Evolutionary conservation across 1,140 invertebrate genomes (phyloP).

Genomic region (Colletes gigas): DNA sequence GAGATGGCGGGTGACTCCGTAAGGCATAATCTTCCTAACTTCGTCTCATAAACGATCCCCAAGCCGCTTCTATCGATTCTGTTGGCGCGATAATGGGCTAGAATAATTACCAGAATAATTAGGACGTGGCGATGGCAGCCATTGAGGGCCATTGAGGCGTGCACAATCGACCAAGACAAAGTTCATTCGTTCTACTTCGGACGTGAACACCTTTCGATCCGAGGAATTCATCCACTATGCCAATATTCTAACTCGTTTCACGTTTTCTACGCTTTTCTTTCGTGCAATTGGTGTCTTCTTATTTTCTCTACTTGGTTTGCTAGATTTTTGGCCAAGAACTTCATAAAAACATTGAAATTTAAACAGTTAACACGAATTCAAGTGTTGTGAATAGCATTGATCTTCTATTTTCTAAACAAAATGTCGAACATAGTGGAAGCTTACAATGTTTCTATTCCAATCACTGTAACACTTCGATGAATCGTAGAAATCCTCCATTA

Average conservation of each 20-base stretch:
- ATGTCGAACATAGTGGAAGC: too few relatives aligned
- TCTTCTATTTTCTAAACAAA: too few relatives aligned
- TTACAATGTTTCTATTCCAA: too few relatives aligned
- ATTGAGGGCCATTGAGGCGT: conserved; percentile 61
- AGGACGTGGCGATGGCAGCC: conserved; percentile 62
- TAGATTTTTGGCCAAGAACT: too few relatives aligned
- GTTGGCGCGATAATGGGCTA: conserved; percentile 61
- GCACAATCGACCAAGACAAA: conserved; percentile 47
- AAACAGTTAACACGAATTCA: too few relatives aligned
- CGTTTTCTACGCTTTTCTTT: too few relatives aligned
- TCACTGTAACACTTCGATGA: too few relatives aligned
- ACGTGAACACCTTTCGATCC: conserved; percentile 30
- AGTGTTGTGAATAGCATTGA: too few relatives aligned
- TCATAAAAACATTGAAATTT: too few relatives aligned
- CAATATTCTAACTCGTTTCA: not conserved
- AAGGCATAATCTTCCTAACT: conserved; percentile 37
- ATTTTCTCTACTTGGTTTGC: too few relatives aligned
- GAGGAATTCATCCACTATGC: conserved; percentile 25
- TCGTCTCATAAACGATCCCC: conserved; percentile 51
- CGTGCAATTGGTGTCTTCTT: too few relatives aligned
- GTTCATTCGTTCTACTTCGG: conserved; percentile 49
- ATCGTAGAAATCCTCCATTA: too few relatives aligned
- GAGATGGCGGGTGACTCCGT: not conserved
- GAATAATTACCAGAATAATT: conserved; percentile 72
- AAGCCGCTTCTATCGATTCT: conserved; percentile 53